phyloP scores from a whole-genome alignment of 2,888 invertebrate species.

The Allolobophora icterica region DNA sequence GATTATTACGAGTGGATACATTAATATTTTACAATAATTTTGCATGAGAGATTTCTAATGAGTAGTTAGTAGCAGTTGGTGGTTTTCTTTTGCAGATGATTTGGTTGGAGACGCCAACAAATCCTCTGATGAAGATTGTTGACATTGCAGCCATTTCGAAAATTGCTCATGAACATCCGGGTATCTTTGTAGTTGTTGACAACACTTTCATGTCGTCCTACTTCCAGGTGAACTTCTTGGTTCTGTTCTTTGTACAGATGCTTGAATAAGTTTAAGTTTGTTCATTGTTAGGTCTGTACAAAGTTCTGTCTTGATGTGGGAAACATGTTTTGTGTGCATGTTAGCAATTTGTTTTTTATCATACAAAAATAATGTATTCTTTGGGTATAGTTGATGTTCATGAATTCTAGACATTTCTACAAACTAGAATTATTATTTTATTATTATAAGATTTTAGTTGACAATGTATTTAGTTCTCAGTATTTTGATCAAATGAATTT shows the following conservation, averaged over 20 bases:
- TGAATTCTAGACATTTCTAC: no score
- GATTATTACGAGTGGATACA: background rate
- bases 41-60: background rate
- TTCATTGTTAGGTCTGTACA: no score
- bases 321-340: background rate
- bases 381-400: no score
- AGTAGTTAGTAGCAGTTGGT: background rate
- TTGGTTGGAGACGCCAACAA: conserved; percentile 96
- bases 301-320: no score
- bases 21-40: background rate
- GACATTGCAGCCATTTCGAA: conserved; percentile 80
- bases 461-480: no score
- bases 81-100: conserved; percentile 68
- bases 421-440: no score
- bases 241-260: background rate
- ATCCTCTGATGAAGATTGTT: conserved; percentile 86
- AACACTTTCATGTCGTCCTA: conserved; percentile 92
- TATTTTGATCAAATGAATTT: no score
- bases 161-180: conserved; percentile 68
- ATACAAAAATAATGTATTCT: no score
- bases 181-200: conserved; percentile 81
- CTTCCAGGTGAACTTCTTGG: conserved; percentile 71
- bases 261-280: background rate
- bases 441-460: no score
- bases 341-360: no score